A percentile compares a stretch with the other conserved stretches of the same genome.
These are phyloP conservation scores for Anolis sagrei DNA, from an alignment of 2,113 vertebrate genomes.

Conservation along the genomic window DNA sequence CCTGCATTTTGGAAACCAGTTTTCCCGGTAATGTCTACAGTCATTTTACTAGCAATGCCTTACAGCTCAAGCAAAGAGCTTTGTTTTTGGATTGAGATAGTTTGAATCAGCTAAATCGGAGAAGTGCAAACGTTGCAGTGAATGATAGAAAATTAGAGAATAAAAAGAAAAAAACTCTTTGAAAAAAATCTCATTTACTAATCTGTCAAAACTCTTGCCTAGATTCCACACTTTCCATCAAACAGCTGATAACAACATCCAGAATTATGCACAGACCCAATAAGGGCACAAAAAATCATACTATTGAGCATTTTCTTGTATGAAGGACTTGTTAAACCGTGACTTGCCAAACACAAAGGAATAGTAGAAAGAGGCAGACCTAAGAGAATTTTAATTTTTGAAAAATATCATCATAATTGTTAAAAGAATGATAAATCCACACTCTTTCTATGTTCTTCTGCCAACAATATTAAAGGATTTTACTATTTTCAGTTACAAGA, in stretches of 20 bases:
- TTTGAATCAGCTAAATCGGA: conserved; percentile 12
- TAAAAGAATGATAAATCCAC: conserved; percentile 9
- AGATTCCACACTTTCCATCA: background rate
- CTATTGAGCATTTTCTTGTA: background rate
- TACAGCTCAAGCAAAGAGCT: background rate
- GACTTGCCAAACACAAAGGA: background rate
- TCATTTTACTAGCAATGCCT: background rate
- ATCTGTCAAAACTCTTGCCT: background rate
- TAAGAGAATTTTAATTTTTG: background rate
- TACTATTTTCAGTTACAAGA: background rate
- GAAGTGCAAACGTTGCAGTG: background rate
- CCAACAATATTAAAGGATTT: background rate
- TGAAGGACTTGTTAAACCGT: background rate
- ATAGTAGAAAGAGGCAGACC: background rate
- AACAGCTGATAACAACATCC: background rate
- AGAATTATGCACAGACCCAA: background rate
- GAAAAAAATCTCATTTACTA: background rate
- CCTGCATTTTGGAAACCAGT: background rate
- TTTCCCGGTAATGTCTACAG: background rate
- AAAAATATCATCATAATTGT: background rate
- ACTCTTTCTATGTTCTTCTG: background rate
- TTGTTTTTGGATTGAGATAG: background rate
- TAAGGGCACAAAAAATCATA: background rate
- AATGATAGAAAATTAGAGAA: conserved; percentile 24
- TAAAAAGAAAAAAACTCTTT: background rate